Percentiles rank a stretch among this genome's conserved stretches.
Evolutionary conservation across 37 sponge, comb jelly and placozoan species (phyloP).

Genomic region (Mnemiopsis leidyi): DNA sequence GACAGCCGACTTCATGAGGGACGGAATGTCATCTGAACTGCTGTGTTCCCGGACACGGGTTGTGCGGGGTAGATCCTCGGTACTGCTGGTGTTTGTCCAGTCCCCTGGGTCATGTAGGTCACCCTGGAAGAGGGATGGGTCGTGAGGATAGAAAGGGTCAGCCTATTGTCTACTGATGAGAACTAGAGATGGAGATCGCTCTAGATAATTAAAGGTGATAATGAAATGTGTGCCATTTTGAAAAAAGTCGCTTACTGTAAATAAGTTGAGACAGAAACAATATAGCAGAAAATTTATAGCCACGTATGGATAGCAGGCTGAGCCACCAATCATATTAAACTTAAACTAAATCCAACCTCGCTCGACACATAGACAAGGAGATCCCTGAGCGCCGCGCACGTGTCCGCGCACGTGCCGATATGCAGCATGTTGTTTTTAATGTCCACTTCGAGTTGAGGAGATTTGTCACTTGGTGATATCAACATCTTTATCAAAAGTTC

Average conservation of each 20-base stretch:
- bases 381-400: slow-evolving; percentile 81
- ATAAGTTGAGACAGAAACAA: too few relatives aligned
- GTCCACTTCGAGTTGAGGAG: slow-evolving; percentile 68
- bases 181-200: too few relatives aligned
- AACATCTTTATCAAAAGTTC: slow-evolving; percentile 49
- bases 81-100: neutral
- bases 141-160: too few relatives aligned
- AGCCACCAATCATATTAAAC: neutral
- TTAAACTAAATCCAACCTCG: neutral
- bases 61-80: neutral
- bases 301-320: neutral
- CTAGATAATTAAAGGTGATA: too few relatives aligned
- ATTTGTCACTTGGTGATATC: neutral
- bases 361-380: slow-evolving; percentile 78
- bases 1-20: slow-evolving; percentile 38
- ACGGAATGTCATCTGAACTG: neutral
- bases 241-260: too few relatives aligned
- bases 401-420: slow-evolving; percentile 87
- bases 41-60: slow-evolving; percentile 52
- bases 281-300: too few relatives aligned
- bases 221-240: too few relatives aligned
- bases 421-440: slow-evolving; percentile 74
- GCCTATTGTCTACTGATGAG: too few relatives aligned
- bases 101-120: slow-evolving; percentile 22
- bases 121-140: neutral